phyloP scores from a whole-genome alignment of 92 coral and sea anemone species.

The Palythoa grandis region DNA sequence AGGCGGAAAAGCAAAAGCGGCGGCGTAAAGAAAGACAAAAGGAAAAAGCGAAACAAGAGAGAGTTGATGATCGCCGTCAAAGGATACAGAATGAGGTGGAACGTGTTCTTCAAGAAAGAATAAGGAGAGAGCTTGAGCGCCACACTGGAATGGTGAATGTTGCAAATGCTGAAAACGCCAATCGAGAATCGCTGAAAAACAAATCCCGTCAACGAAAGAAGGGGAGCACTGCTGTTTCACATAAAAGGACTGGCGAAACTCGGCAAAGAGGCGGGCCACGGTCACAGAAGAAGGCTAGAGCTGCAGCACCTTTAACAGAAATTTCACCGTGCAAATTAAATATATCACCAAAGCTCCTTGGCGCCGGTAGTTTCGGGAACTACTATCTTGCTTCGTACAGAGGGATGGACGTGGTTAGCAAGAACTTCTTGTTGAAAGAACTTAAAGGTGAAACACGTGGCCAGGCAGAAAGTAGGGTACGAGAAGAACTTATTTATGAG shows the following conservation, averaged over 20 bases:
- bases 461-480: conserved; percentile 15
- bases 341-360: conserved; percentile 13
- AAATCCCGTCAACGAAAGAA: neutral
- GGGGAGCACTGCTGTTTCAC: neutral
- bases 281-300: neutral
- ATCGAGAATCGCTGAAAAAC: neutral
- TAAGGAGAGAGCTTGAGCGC: conserved; percentile 5
- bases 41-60: conserved; percentile 19
- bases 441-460: conserved; percentile 8
- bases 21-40: neutral
- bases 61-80: conserved; percentile 2
- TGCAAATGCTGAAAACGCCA: neutral
- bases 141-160: neutral
- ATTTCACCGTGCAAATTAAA: neutral
- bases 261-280: neutral
- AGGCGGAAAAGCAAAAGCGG: neutral
- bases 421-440: neutral
- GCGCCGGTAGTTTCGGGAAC: conserved; percentile 29
- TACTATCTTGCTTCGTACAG: conserved; percentile 23
- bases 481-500: conserved; percentile 39
- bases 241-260: neutral
- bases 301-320: neutral
- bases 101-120: neutral
- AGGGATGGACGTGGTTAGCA: conserved; percentile 24
- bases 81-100: conserved; percentile 18